Percentiles rank a stretch among this genome's conserved stretches.
Evolutionary conservation across 2,797 vertebrate genomes (phyloP).

Genomic region (Lepus townsendii): DNA sequence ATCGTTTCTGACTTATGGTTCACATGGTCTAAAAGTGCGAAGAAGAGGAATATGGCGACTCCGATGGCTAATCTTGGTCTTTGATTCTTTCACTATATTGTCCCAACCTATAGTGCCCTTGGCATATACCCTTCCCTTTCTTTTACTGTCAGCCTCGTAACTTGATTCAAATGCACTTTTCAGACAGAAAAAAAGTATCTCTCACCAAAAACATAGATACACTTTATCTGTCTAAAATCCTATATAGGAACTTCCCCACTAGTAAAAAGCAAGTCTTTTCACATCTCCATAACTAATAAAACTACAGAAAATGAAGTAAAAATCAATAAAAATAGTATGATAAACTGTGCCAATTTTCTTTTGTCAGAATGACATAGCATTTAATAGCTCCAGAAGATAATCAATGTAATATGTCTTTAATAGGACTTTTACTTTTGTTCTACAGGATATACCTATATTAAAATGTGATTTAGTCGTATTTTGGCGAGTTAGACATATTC

Average conservation of each 20-base stretch:
- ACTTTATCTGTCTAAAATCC: background rate
- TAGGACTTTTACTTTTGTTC: constrained; percentile 40
- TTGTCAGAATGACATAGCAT: constrained; percentile 35
- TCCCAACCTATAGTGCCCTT: background rate
- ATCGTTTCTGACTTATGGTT: background rate
- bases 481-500: background rate
- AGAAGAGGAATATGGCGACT: background rate
- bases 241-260: background rate
- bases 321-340: constrained; percentile 65
- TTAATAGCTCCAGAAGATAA: constrained; percentile 58
- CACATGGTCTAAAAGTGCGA: background rate
- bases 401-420: constrained; percentile 45
- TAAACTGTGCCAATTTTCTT: constrained; percentile 67
- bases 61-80: background rate
- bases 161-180: background rate
- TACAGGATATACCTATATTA: background rate
- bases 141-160: background rate
- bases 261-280: constrained; percentile 24
- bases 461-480: constrained; percentile 18
- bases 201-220: background rate
- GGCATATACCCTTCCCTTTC: background rate
- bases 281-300: constrained; percentile 51
- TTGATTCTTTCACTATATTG: background rate
- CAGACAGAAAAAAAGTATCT: background rate
- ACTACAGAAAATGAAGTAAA: constrained; percentile 60